These are phyloP conservation scores for Nineta flava DNA, from an alignment of 2,888 invertebrate species.

Conservation along the genomic window DNA sequence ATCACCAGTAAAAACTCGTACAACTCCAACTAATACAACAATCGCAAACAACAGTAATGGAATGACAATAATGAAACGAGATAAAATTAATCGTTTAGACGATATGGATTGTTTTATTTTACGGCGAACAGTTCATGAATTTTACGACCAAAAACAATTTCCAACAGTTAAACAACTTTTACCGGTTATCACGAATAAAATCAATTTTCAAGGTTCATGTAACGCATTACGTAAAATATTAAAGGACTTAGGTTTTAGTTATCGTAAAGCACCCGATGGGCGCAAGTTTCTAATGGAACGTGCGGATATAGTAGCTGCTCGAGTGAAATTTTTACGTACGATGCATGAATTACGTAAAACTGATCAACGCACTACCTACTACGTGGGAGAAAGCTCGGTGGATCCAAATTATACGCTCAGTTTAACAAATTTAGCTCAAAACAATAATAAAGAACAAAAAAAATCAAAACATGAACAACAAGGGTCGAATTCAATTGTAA, in stretches of 20 bases:
- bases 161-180: slow-evolving; percentile 6
- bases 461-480: background rate
- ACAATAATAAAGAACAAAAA: slow-evolving; percentile 1
- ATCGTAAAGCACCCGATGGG: slow-evolving; percentile 4
- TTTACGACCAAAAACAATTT: slow-evolving; percentile 6
- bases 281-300: slow-evolving; percentile 5
- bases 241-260: slow-evolving; percentile 5
- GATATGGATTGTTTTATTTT: slow-evolving; percentile 6
- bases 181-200: slow-evolving; percentile 4
- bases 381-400: slow-evolving; percentile 3
- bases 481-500: slow-evolving; percentile 1
- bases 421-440: background rate
- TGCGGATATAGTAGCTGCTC: slow-evolving; percentile 4
- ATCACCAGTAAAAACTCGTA: slow-evolving; percentile 2
- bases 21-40: background rate
- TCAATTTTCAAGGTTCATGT: slow-evolving; percentile 5
- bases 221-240: slow-evolving; percentile 2
- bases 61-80: background rate
- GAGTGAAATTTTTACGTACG: slow-evolving; percentile 5
- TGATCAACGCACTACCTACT: background rate
- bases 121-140: slow-evolving; percentile 5
- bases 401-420: background rate
- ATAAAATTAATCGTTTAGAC: slow-evolving; percentile 1
- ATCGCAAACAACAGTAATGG: no score
- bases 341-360: slow-evolving; percentile 6